phyloP scores from a whole-genome alignment of 2,888 invertebrate genomes.

The Cistogaster globosa region DNA sequence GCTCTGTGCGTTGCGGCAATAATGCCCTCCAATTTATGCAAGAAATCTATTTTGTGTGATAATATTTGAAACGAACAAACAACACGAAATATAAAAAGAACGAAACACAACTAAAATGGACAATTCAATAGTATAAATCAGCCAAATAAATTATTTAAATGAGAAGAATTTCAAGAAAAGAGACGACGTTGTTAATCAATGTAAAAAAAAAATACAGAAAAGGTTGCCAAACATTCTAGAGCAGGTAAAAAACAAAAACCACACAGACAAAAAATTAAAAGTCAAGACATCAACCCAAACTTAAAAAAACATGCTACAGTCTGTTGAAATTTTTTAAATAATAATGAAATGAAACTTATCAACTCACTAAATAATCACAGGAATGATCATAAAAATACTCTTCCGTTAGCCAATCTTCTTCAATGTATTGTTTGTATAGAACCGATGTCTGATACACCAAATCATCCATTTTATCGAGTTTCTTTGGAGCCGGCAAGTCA shows the following conservation, averaged over 20 bases:
- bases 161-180: neutral
- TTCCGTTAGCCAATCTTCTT: conserved; percentile 79
- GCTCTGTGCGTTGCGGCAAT: conserved; percentile 72
- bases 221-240: conserved; percentile 24
- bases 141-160: conserved; percentile 9
- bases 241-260: neutral
- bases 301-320: neutral
- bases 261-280: neutral
- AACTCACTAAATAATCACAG: conserved; percentile 80
- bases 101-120: conserved; percentile 53
- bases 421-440: conserved; percentile 75
- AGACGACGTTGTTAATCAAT: neutral
- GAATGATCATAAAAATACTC: conserved; percentile 81
- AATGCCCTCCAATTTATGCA: conserved; percentile 77
- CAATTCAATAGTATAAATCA: conserved; percentile 45
- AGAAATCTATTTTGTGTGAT: conserved; percentile 78
- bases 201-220: neutral
- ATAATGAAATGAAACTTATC: neutral
- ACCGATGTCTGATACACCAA: conserved; percentile 75
- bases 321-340: neutral
- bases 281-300: conserved; percentile 37
- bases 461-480: conserved; percentile 76
- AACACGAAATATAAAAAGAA: conserved; percentile 22
- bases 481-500: conserved; percentile 74
- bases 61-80: conserved; percentile 14